Evolutionary conservation across 1,140 invertebrate genomes (phyloP).

Genomic region (Thrips palmi): DNA sequence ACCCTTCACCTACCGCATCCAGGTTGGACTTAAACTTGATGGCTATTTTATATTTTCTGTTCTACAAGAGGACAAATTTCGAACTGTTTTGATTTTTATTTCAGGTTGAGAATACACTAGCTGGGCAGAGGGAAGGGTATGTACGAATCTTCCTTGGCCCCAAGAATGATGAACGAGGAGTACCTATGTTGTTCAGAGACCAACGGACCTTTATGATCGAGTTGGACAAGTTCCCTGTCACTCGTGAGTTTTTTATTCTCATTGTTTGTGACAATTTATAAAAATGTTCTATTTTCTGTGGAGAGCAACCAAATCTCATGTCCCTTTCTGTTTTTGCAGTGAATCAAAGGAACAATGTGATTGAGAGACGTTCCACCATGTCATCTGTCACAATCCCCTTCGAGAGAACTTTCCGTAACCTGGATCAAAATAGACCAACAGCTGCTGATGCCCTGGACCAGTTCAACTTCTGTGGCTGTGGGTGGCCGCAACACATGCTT

Average conservation of each 20-base stretch:
- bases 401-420: conserved; percentile 36
- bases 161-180: conserved; percentile 30
- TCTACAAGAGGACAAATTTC: conserved; percentile 11
- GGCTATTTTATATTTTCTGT: not conserved
- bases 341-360: conserved; percentile 29
- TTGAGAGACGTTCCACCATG: conserved; percentile 30
- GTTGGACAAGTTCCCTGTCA: conserved; percentile 32
- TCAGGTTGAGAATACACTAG: conserved; percentile 13
- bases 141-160: conserved; percentile 39
- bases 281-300: not conserved
- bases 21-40: not conserved
- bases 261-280: not conserved
- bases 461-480: conserved; percentile 60
- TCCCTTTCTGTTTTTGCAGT: conserved; percentile 21
- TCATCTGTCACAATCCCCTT: conserved; percentile 41
- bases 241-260: conserved; percentile 22
- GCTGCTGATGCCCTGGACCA: conserved; percentile 17
- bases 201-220: conserved; percentile 32
- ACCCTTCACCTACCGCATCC: conserved; percentile 8
- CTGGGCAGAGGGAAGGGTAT: conserved; percentile 23
- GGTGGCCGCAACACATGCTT: conserved; percentile 71
- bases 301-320: not conserved
- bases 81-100: not conserved
- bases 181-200: conserved; percentile 25
- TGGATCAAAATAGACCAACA: conserved; percentile 24